phyloP scores from a whole-genome alignment of 2,113 vertebrate genomes.

The Melanotaenia duboulayi region DNA sequence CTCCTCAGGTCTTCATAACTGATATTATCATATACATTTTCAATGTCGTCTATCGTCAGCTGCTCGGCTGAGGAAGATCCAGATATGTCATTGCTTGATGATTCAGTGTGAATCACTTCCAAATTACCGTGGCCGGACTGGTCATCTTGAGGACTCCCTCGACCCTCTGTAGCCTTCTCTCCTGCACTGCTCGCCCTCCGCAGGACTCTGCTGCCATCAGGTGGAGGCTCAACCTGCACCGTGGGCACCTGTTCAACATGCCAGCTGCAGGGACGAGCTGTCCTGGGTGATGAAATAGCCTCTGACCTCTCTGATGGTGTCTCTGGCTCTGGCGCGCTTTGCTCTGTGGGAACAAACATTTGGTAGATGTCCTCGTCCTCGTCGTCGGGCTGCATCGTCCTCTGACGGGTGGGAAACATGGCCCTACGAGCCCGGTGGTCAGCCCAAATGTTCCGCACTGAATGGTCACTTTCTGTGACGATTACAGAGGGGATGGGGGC shows the following conservation, averaged over 20 bases:
- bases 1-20: constrained; percentile 95
- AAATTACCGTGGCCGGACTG: constrained; percentile 44
- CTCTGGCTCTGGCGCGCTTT: constrained; percentile 78
- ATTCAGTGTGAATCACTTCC: constrained; percentile 79
- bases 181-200: constrained; percentile 93
- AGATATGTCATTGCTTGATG: constrained; percentile 82
- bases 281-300: constrained; percentile 59
- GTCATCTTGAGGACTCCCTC: constrained; percentile 59
- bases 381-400: constrained; percentile 87
- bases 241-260: constrained; percentile 85
- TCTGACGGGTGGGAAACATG: constrained; percentile 89
- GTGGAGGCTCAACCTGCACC: constrained; percentile 76
- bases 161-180: constrained; percentile 82
- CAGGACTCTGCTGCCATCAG: constrained; percentile 79
- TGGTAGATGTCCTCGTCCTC: constrained; percentile 96
- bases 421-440: constrained; percentile 92
- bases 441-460: constrained; percentile 91
- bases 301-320: constrained; percentile 62
- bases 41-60: constrained; percentile 90
- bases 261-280: constrained; percentile 93
- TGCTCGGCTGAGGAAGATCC: constrained; percentile 88
- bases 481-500: constrained; percentile 82
- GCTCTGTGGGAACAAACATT: constrained; percentile 91
- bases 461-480: constrained; percentile 75
- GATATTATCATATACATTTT: constrained; percentile 97